These are phyloP conservation scores for Chrosomus eos DNA, from an alignment of 2,797 vertebrate species.

Conservation along the genomic window DNA sequence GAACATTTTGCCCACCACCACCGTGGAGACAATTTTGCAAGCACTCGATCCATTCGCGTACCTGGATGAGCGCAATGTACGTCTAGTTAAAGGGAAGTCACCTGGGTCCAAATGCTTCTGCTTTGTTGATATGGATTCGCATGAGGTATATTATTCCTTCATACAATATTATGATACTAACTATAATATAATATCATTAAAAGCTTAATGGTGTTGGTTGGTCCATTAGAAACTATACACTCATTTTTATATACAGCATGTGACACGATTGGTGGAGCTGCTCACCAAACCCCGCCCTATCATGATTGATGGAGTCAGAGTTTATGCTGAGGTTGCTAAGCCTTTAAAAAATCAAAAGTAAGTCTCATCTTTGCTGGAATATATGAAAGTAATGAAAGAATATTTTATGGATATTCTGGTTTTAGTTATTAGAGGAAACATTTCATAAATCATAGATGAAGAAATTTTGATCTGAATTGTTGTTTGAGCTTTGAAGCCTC, in stretches of 20 bases:
- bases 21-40: constrained; percentile 90
- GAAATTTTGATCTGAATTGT: neutral
- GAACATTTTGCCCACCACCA: constrained; percentile 89
- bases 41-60: constrained; percentile 89
- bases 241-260: constrained; percentile 81
- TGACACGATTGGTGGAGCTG: constrained; percentile 89
- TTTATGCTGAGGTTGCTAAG: constrained; percentile 92
- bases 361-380: constrained; percentile 34
- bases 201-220: neutral
- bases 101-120: constrained; percentile 91
- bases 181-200: neutral
- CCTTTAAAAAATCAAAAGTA: constrained; percentile 83
- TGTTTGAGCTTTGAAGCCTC: neutral
- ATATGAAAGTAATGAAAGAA: neutral
- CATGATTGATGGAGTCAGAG: constrained; percentile 88
- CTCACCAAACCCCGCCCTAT: constrained; percentile 88
- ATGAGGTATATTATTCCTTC: constrained; percentile 79
- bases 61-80: constrained; percentile 91
- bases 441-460: neutral
- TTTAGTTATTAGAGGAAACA: neutral
- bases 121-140: constrained; percentile 97
- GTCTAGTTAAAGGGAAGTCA: constrained; percentile 91
- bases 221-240: neutral
- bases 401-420: neutral
- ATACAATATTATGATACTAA: neutral